A percentile compares a stretch with the other conserved stretches of the same genome.
Conservation (phyloP, 2,888 invertebrate species). For the Andrena trimmerana region DNA sequence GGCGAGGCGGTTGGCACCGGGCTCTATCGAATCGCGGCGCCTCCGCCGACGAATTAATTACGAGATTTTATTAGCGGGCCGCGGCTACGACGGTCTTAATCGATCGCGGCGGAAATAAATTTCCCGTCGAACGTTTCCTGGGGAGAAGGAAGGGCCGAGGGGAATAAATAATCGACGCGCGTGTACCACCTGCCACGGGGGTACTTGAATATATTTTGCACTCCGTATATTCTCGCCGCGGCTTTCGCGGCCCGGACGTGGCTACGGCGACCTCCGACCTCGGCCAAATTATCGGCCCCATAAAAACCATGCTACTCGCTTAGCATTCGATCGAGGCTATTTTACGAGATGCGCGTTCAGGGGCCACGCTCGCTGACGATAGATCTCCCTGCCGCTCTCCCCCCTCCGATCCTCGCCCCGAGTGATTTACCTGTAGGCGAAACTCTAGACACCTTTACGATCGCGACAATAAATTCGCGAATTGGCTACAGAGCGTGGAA, state of each 20-base stretch:
- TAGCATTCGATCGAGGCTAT: conserved; percentile 70
- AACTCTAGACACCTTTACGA: conserved; percentile 35
- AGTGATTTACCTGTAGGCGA: conserved; percentile 41
- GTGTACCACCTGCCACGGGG: conserved; percentile 57
- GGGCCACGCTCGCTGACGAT: conserved; percentile 51
- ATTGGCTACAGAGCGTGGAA: conserved; percentile 26
- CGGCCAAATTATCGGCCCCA: conserved; percentile 68
- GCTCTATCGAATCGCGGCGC: conserved; percentile 25
- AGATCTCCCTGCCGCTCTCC: conserved; percentile 37
- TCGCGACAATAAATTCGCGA: conserved; percentile 47
- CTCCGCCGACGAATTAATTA: conserved; percentile 42
- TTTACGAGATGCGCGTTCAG: conserved; percentile 62
- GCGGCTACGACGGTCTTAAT: conserved; percentile 26
- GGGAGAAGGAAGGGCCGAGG: conserved; percentile 26
- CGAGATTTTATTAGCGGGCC: conserved; percentile 53
- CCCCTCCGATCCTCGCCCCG: conserved; percentile 22
- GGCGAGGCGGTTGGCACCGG: conserved; percentile 1
- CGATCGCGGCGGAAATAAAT: conserved; percentile 62
- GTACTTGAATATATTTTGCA: conserved; percentile 67
- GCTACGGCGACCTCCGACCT: conserved; percentile 59
- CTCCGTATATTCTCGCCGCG: conserved; percentile 57
- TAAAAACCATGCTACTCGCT: conserved; percentile 70
- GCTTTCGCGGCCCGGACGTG: conserved; percentile 33
- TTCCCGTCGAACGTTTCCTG: conserved; percentile 49
- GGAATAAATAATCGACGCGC: conserved; percentile 69